Evolutionary conservation across 1,140 invertebrate species (phyloP), one percentile per base, ranked within the genome.

Genomic region (Drosophila willistoni): DNA sequence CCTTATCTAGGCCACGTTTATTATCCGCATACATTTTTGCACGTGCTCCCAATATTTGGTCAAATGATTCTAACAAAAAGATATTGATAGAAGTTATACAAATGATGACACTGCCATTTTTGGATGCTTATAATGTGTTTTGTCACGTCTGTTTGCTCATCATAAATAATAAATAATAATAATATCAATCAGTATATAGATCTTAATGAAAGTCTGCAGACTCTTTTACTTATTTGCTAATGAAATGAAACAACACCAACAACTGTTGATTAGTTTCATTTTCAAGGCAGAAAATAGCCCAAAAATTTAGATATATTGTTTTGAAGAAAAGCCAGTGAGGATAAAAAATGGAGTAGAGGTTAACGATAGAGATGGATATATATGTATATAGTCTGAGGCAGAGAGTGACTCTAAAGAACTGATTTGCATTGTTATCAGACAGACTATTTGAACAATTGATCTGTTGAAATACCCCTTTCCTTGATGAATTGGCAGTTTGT

Each of bases 1-100:
- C 84, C 81, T 89, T 89, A 68, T 89, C 84, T 81, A 89, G 66
- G 73, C 80, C 81, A 81, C 77, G 84, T 89, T 89, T 89, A 68
- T 89, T 89, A 74, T 89, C 84, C 62, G 84, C 84, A 68, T 89
- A 89, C 84, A 89, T 89, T 69, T 86, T 72, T 39, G 61, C 82
- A 86, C 82, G 79, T 87, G 82, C 59, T 83, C 77, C 80, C 80
- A 89, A 84, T 87, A 89, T 89, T 80, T 89, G 75, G 63, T 60
- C 67, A 71, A 60, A 41, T 70, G 74, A 71, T 76, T 76, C 84
- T 89, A 75, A 74, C 7, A 89, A 64, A 67, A 70, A 41, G 65
- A 74, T 64, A 75, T 77, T 77, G 79, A 84, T 22, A 51, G 9
- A 51, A 22, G 44, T 22, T 12, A 22, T 12, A 22, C 44, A 51